Conservation (phyloP, 2,113 vertebrate genomes). For the Probosciger aterrimus region DNA sequence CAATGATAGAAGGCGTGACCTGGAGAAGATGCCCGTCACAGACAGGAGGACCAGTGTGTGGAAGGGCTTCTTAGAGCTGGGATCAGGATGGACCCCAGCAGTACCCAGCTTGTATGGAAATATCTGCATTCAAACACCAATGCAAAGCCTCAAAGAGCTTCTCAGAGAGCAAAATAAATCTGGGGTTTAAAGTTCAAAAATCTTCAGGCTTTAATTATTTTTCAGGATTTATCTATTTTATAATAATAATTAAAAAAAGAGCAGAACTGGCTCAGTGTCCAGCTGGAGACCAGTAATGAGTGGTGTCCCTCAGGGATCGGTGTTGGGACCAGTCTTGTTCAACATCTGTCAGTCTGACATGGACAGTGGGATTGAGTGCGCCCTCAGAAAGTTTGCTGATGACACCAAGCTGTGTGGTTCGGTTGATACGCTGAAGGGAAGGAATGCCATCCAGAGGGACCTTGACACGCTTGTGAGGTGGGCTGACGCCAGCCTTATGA, state of each 20-base stretch:
- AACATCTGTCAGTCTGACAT: no score
- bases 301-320: no score
- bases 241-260: neutral
- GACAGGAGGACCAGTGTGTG: accelerated
- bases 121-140: neutral
- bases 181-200: neutral
- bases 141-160: neutral
- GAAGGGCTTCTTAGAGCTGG: neutral
- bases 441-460: no score
- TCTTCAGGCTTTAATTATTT: neutral
- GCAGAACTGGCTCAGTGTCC: neutral
- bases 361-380: no score
- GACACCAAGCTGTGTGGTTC: no score
- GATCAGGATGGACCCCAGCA: neutral
- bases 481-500: no score
- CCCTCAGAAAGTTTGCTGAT: no score
- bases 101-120: neutral
- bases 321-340: no score
- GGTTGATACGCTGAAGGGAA: no score
- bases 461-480: no score
- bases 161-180: neutral
- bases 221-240: neutral
- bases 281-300: no score
- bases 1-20: neutral
- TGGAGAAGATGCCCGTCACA: neutral